These are phyloP conservation scores for Phaedon cochleariae DNA, from an alignment of 2,888 invertebrate genomes.

Conservation along the genomic window DNA sequence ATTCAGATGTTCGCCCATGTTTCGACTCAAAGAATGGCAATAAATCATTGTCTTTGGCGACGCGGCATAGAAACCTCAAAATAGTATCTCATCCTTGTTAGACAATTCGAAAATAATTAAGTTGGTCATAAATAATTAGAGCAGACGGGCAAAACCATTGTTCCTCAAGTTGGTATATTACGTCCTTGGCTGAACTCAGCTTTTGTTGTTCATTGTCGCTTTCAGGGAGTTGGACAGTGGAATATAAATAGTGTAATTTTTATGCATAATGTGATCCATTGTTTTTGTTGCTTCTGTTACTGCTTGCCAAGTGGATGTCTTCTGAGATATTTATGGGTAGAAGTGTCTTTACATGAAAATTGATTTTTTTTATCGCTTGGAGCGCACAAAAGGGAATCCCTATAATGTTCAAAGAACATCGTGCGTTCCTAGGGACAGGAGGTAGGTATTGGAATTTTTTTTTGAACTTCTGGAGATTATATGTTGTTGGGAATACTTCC, in stretches of 20 bases:
- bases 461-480: too few relatives aligned
- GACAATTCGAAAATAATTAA: conserved; percentile 1
- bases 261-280: neutral
- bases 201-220: neutral
- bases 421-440: too few relatives aligned
- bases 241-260: neutral
- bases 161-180: conserved; percentile 1
- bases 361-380: too few relatives aligned
- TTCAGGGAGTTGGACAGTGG: neutral
- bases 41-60: neutral
- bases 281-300: neutral
- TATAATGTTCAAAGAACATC: too few relatives aligned
- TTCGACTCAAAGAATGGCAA: too few relatives aligned
- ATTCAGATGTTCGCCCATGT: too few relatives aligned
- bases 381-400: too few relatives aligned
- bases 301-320: too few relatives aligned
- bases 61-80: neutral
- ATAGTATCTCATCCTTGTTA: neutral
- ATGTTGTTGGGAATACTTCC: too few relatives aligned
- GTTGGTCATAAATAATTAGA: neutral
- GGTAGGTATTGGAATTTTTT: too few relatives aligned
- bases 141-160: neutral
- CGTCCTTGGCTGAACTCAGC: neutral
- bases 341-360: too few relatives aligned
- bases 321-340: too few relatives aligned